Conservation (phyloP, 2,888 invertebrate genomes). For the Frankliniella intonsa region DNA sequence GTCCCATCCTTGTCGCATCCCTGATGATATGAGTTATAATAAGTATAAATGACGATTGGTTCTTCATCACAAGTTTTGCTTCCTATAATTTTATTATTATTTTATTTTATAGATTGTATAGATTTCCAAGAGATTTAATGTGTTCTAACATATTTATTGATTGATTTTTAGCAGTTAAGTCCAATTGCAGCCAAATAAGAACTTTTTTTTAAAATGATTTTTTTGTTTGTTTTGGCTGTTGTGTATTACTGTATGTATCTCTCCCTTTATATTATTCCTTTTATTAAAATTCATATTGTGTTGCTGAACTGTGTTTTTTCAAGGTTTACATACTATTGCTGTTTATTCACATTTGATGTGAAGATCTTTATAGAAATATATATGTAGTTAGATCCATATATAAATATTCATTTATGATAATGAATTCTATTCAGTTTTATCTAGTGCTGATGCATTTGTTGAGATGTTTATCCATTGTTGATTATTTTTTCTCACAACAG, state of each 20-base stretch:
- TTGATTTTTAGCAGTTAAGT: conserved; percentile 5
- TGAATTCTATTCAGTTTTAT: conserved; percentile 15
- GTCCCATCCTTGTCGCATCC: neutral
- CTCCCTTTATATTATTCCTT: neutral
- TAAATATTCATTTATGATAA: neutral
- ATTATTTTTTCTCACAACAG: neutral
- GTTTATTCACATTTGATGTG: conserved; percentile 18
- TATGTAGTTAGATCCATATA: conserved; percentile 7
- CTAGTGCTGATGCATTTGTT: conserved; percentile 8
- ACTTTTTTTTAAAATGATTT: neutral
- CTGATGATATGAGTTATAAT: neutral
- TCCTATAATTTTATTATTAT: neutral
- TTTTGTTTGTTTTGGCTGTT: neutral
- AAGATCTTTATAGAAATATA: conserved; percentile 14
- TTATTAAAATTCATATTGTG: neutral
- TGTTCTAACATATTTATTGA: conserved; percentile 15
- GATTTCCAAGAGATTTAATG: neutral
- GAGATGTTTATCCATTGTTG: neutral
- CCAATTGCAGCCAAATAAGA: neutral
- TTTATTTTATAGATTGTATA: neutral
- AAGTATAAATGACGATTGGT: neutral
- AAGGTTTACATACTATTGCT: neutral
- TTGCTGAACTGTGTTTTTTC: neutral
- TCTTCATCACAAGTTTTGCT: neutral
- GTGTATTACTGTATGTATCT: conserved; percentile 1